Evolutionary conservation across 2,888 invertebrate species (phyloP).

Genomic region (Rhodophaea formosa): DNA sequence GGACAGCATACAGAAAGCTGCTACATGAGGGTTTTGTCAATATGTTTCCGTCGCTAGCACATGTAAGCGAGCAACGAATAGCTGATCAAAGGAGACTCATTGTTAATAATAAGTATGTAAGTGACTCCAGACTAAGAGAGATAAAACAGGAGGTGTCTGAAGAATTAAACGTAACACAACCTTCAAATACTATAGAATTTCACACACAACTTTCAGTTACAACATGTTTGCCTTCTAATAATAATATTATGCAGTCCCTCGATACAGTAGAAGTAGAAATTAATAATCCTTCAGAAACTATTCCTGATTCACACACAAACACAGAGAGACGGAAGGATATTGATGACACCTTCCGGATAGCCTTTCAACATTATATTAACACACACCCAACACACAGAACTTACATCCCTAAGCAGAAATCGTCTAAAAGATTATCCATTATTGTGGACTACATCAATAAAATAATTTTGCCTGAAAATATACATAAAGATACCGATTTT

Average conservation of each 20-base stretch:
- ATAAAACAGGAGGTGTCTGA: slow-evolving; percentile 1
- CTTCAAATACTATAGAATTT: not conserved
- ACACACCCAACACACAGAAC: not conserved
- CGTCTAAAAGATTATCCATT: not conserved
- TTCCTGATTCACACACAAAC: too few species aligned
- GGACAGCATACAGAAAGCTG: too few species aligned
- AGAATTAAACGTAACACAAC: not conserved
- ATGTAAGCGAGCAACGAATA: not conserved
- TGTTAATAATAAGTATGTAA: too few species aligned
- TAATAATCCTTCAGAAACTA: not conserved
- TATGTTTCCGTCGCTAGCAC: too few species aligned
- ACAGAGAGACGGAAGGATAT: not conserved
- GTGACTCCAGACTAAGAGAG: not conserved
- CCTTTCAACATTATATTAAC: not conserved
- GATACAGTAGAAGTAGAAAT: too few species aligned
- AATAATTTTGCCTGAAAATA: not conserved
- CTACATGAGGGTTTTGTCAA: too few species aligned
- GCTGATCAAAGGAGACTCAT: slow-evolving; percentile 11
- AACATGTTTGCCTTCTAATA: too few species aligned
- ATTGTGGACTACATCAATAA: slow-evolving; percentile 8
- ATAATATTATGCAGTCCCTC: too few species aligned
- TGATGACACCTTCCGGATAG: not conserved
- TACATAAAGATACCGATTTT: slow-evolving; percentile 5
- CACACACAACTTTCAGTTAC: too few species aligned
- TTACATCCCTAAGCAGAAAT: slow-evolving; percentile 2